These are phyloP conservation scores for Bursaphelenchus okinawaensis DNA, from an alignment of 2,888 invertebrate species.

Conservation along the genomic window DNA sequence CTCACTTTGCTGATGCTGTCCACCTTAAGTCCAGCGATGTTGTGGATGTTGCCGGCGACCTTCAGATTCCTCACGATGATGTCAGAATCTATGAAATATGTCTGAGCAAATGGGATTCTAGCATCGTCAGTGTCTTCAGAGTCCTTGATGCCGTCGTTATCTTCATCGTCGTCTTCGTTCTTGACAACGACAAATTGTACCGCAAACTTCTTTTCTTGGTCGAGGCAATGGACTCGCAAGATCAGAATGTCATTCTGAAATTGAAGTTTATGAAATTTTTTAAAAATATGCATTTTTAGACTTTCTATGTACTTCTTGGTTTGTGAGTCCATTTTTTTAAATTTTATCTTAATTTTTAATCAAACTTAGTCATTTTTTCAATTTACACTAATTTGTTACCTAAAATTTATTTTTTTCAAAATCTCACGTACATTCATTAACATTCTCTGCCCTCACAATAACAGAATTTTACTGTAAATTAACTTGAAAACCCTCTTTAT, in stretches of 20 bases:
- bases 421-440: no score
- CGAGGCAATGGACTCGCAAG: constrained; percentile 39
- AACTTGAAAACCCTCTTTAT: no score
- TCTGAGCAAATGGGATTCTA: constrained; percentile 15
- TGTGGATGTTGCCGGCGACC: constrained; percentile 37
- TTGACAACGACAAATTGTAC: constrained; percentile 47
- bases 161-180: constrained; percentile 22
- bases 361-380: no score
- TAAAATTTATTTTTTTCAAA: no score
- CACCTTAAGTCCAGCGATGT: constrained; percentile 41
- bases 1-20: constrained; percentile 41
- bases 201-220: constrained; percentile 30
- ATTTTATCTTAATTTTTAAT: no score
- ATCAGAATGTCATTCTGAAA: constrained; percentile 42
- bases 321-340: no score
- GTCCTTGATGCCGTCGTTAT: not conserved
- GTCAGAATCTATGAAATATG: constrained; percentile 14
- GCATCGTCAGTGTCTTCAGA: not conserved
- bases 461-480: no score
- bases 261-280: not conserved
- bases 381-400: no score
- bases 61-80: constrained; percentile 18
- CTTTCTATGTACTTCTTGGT: no score
- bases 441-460: no score
- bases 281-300: not conserved